Percentiles rank a stretch among this genome's conserved stretches.
Conservation (phyloP, 1,140 invertebrate genomes). For the Drosophila ananassae region DNA sequence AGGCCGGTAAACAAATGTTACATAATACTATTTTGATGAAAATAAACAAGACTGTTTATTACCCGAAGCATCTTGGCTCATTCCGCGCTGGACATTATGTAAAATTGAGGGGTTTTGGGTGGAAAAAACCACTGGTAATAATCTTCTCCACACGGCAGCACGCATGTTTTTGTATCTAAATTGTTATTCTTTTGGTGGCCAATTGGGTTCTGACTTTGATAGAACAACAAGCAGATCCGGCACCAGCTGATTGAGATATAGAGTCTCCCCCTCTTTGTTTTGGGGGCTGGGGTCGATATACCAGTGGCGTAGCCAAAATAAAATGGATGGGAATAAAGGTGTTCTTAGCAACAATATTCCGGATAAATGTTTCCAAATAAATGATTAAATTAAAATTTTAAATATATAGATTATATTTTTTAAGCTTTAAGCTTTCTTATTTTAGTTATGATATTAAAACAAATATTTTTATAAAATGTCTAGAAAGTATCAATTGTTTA, state of each 20-base stretch:
- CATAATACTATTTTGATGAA: background rate
- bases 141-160: background rate
- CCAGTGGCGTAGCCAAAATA: background rate
- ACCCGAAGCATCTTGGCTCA: slow-evolving; percentile 1
- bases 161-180: background rate
- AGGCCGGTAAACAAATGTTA: background rate
- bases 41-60: background rate
- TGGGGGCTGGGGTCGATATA: background rate
- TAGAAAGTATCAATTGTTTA: too few relatives aligned
- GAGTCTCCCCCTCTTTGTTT: background rate
- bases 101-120: background rate
- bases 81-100: background rate
- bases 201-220: background rate
- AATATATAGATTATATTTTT: too few relatives aligned
- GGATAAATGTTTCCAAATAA: too few relatives aligned
- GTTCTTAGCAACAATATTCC: too few relatives aligned
- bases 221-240: background rate
- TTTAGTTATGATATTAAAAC: too few relatives aligned
- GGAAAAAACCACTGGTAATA: background rate
- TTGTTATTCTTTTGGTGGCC: background rate
- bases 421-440: too few relatives aligned
- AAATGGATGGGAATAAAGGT: too few relatives aligned
- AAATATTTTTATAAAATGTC: too few relatives aligned
- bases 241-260: background rate
- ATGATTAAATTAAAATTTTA: too few relatives aligned